Percentiles rank a stretch among this genome's conserved stretches.
Conservation (phyloP, 2,797 vertebrate genomes). For the Zenarchopterus dispar region DNA sequence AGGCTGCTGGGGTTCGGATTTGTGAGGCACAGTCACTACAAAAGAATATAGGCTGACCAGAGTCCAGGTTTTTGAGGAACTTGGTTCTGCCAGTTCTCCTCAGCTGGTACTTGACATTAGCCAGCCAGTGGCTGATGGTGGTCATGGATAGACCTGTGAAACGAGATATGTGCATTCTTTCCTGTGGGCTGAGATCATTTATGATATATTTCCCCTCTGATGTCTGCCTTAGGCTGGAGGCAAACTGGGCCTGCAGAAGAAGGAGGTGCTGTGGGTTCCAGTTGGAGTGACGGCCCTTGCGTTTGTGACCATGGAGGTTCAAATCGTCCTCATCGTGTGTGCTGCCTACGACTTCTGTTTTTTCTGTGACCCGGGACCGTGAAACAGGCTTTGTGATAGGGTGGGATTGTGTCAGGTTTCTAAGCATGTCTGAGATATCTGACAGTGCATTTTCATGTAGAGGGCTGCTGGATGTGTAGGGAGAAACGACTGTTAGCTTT, state of each 20-base stretch:
- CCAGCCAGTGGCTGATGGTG: slow-evolving; percentile 99
- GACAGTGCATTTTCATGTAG: slow-evolving; percentile 97
- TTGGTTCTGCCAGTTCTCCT: slow-evolving; percentile 98
- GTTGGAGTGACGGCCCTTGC: slow-evolving; percentile 98
- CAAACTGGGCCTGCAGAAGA: slow-evolving; percentile 97
- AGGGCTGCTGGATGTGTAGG: slow-evolving; percentile 94
- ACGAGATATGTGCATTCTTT: slow-evolving; percentile 96
- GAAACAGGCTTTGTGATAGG: slow-evolving; percentile 87
- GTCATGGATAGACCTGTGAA: slow-evolving; percentile 99
- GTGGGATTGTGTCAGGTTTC: slow-evolving; percentile 96
- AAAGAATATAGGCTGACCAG: slow-evolving; percentile 96
- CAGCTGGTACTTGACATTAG: slow-evolving; percentile 99
- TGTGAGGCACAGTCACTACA: slow-evolving; percentile 98
- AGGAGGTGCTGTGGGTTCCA: slow-evolving; percentile 99
- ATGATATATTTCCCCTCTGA: slow-evolving; percentile 95
- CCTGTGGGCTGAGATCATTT: slow-evolving; percentile 97
- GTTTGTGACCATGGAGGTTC: slow-evolving; percentile 90
- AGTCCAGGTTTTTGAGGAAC: slow-evolving; percentile 98
- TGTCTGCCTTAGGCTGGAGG: slow-evolving; percentile 93
- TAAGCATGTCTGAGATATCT: slow-evolving; percentile 99
- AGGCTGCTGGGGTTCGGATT: slow-evolving; percentile 95
- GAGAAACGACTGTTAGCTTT: slow-evolving; percentile 88
- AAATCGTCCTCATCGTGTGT: slow-evolving; percentile 89
- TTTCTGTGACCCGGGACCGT: slow-evolving; percentile 89
- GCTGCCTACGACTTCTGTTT: slow-evolving; percentile 87